These are phyloP conservation scores for Dallia pectoralis DNA, from an alignment of 2,797 vertebrate species.

Conservation along the genomic window DNA sequence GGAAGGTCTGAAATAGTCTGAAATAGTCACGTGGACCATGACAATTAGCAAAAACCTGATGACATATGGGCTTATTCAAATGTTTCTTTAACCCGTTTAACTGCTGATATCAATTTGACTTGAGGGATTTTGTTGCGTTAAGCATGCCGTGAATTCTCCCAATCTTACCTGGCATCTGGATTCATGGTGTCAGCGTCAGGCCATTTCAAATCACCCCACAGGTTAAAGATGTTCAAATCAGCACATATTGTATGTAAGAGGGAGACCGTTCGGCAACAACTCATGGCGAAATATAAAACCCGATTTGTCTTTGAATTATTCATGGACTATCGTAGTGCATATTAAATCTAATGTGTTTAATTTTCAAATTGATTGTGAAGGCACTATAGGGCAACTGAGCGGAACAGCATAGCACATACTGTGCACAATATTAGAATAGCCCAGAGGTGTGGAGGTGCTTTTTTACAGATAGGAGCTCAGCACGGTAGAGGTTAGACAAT, in stretches of 20 bases:
- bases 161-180: too few species aligned
- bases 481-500: conserved; percentile 15
- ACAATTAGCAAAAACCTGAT: conserved; percentile 54
- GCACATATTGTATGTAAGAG: conserved; percentile 7
- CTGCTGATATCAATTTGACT: not conserved
- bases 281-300: not conserved
- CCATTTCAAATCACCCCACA: conserved; percentile 22
- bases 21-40: too few species aligned
- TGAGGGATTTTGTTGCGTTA: not conserved
- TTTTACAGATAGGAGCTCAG: not conserved
- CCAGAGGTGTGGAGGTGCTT: conserved; percentile 35
- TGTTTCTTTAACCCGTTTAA: not conserved
- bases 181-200: conserved; percentile 8
- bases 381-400: conserved; percentile 28
- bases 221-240: conserved; percentile 14
- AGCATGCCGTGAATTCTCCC: not conserved
- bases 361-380: conserved; percentile 63
- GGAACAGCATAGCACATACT: conserved; percentile 8
- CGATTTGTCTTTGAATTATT: conserved; percentile 40
- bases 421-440: conserved; percentile 21
- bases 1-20: too few species aligned
- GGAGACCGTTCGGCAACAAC: not conserved
- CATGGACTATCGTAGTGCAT: conserved; percentile 68
- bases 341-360: conserved; percentile 69
- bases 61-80: not conserved